Conservation (phyloP, 2,797 vertebrate genomes). For the Semotilus atromaculatus region DNA sequence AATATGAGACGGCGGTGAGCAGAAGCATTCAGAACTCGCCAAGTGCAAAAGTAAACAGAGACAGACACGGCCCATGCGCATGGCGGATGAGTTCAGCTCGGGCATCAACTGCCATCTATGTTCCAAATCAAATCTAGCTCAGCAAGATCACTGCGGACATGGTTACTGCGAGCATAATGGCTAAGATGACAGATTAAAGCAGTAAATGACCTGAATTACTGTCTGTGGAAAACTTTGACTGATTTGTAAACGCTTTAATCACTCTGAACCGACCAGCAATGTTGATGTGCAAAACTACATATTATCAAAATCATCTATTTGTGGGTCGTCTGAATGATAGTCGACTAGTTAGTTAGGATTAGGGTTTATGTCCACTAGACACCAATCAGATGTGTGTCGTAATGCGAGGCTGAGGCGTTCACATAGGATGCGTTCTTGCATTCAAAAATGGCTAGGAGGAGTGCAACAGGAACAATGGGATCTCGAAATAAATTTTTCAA, state of each 20-base stretch:
- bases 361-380: background rate
- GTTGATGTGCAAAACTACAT: slow-evolving; percentile 6
- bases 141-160: slow-evolving; percentile 3
- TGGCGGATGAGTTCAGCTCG: slow-evolving; percentile 18
- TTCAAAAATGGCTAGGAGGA: background rate
- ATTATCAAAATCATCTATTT: background rate
- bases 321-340: background rate
- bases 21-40: slow-evolving; percentile 12
- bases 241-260: background rate
- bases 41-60: slow-evolving; percentile 43
- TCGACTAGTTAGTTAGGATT: background rate
- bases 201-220: background rate
- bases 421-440: background rate
- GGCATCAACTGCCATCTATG: slow-evolving; percentile 21
- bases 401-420: background rate
- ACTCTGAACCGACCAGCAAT: slow-evolving; percentile 6
- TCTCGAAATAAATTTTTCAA: background rate
- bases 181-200: slow-evolving; percentile 9
- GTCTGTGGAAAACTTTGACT: slow-evolving; percentile 10
- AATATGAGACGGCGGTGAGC: slow-evolving; percentile 14
- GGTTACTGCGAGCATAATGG: background rate
- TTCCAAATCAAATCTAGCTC: slow-evolving; percentile 25
- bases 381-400: background rate
- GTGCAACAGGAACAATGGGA: background rate
- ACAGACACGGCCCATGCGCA: background rate